Evolutionary conservation across 2,113 vertebrate species (phyloP), one percentile per base, ranked within the genome.

Genomic region (Etheostoma spectabile): DNA sequence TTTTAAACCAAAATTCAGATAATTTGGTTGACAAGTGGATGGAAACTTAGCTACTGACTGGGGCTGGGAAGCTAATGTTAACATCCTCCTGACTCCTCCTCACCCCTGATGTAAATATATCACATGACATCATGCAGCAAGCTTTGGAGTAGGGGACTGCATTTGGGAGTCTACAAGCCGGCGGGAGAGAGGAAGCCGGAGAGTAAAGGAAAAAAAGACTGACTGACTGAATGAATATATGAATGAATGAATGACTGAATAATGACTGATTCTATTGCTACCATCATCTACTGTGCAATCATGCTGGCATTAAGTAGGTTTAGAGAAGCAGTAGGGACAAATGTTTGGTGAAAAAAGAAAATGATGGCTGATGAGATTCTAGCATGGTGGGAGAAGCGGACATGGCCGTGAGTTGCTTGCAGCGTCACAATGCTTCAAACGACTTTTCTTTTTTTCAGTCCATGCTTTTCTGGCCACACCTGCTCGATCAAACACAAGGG

Each of bases 381-480:
- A 60, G 60, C 48, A 86, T 21, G 64, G 19, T 6, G 27, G 63
- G n/a, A 73, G 38, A 80, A 80, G 74, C 86, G 53, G 52, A 61
- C 69, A 84, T 24, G 45, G 67, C 45, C 59, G 74, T 21, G 0
- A 6, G 69, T 80, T 80, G 49, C 80, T 82, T 70, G 85, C 74
- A 88, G 38, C 48, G n/a, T 42, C 86, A 92, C 73, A 56, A 83
- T 82, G 80, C 90, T 75, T 83, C 79, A 87, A 64, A 83, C 49
- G n/a, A 14, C 0, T 11, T 71, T 33, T 70, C 12, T 46, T 14
- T 61, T 51, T 27, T 42, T 33, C 74, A 89, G 86, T 84, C 72
- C 92, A 91, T 89, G 91, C 90, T 79, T 73, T 42, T 90, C 72
- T 79, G 86, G 72, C 72, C 94, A 94, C 91, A 95, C 94, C 94